phyloP scores from a whole-genome alignment of 2,113 vertebrate genomes.

The Xerus inauris region DNA sequence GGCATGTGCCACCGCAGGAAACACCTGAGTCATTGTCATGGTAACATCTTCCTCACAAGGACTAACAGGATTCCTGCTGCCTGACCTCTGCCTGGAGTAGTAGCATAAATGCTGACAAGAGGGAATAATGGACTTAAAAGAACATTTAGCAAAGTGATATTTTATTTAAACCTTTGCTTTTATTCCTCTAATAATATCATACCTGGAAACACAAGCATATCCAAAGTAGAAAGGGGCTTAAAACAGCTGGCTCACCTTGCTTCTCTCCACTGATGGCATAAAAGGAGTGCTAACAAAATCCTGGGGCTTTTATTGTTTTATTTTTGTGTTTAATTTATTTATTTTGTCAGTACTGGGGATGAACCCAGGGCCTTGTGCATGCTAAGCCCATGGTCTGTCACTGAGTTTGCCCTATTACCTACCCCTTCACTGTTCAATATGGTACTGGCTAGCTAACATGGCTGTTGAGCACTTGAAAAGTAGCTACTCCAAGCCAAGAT shows the following conservation, averaged over 20 bases:
- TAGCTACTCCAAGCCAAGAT: not conserved
- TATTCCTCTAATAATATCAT: not conserved
- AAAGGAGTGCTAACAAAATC: not conserved
- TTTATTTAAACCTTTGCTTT: slow-evolving; percentile 14
- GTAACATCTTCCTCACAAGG: not conserved
- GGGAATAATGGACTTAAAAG: not conserved
- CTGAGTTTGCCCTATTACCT: not conserved
- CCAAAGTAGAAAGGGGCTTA: not conserved
- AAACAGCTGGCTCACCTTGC: not conserved
- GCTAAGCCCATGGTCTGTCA: too few relatives aligned
- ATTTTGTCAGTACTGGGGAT: not conserved
- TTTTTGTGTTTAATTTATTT: not conserved
- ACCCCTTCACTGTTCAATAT: not conserved
- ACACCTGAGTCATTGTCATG: not conserved
- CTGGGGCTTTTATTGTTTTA: not conserved
- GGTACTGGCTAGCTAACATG: rapidly evolving
- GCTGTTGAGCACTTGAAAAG: not conserved
- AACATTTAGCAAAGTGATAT: not conserved
- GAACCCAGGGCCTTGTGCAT: not conserved
- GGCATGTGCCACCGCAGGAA: too few relatives aligned
- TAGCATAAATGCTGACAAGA: not conserved
- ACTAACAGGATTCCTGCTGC: not conserved
- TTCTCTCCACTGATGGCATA: not conserved
- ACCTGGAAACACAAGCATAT: not conserved
- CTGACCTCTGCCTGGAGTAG: not conserved